Conservation (phyloP, 1,140 invertebrate genomes). For the Penaeus vannamei region DNA sequence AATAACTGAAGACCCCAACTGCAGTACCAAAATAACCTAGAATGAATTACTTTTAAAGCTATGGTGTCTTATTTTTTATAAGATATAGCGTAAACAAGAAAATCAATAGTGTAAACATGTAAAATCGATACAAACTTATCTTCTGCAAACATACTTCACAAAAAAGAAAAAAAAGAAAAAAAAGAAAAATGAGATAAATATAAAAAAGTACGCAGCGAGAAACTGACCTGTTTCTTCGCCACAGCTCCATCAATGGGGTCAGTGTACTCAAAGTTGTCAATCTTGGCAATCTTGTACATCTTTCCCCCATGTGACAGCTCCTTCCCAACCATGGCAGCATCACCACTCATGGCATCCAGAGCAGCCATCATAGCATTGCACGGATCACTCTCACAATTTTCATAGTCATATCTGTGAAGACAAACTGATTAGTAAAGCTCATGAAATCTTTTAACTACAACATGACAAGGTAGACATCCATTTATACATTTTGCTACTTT, state of each 20-base stretch:
- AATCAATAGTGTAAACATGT: neutral
- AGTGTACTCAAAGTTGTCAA: slow-evolving; percentile 84
- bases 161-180: neutral
- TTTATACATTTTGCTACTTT: too few species aligned
- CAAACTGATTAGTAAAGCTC: neutral
- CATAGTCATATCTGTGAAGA: slow-evolving; percentile 91
- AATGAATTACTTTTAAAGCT: too few species aligned
- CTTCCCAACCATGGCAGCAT: slow-evolving; percentile 80
- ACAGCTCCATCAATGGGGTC: slow-evolving; percentile 95
- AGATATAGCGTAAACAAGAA: neutral
- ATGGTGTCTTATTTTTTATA: neutral
- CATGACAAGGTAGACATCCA: too few species aligned
- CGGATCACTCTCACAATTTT: slow-evolving; percentile 89
- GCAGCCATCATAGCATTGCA: slow-evolving; percentile 90
- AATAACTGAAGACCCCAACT: too few species aligned
- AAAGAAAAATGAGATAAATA: too few species aligned
- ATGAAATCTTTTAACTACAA: neutral
- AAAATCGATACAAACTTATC: neutral
- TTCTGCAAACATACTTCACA: neutral
- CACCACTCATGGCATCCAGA: slow-evolving; percentile 80
- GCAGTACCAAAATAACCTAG: too few species aligned
- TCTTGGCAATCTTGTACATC: slow-evolving; percentile 70
- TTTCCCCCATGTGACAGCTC: slow-evolving; percentile 78
- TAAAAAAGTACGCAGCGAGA: neutral
- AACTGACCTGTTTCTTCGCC: slow-evolving; percentile 87